A percentile compares a stretch with the other conserved stretches of the same genome.
Conservation (phyloP, 2,797 vertebrate genomes). For the Carapus acus region DNA sequence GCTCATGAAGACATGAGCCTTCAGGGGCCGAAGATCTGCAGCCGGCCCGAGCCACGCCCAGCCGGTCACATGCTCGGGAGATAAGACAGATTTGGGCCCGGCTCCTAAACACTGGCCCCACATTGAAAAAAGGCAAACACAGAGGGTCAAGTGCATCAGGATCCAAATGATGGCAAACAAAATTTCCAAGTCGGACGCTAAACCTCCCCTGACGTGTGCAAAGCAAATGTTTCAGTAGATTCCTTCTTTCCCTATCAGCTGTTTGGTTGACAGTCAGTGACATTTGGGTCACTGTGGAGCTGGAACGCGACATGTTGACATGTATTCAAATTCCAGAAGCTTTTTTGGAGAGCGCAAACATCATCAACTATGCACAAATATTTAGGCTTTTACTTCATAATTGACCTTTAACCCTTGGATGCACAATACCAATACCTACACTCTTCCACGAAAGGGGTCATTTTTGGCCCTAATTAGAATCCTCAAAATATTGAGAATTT, state of each 20-base stretch:
- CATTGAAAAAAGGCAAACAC: too few species aligned
- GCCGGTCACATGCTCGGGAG: conserved; percentile 36
- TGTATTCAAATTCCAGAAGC: conserved; percentile 12
- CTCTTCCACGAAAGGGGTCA: too few species aligned
- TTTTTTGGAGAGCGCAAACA: not conserved
- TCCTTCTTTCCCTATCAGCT: not conserved
- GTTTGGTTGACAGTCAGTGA: not conserved
- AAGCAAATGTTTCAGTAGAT: not conserved
- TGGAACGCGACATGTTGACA: conserved; percentile 3
- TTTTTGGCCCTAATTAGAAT: too few species aligned
- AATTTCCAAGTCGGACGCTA: too few species aligned
- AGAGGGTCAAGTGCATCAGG: not conserved
- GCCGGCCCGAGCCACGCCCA: conserved; percentile 1
- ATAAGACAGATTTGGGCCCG: too few species aligned
- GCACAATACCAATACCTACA: too few species aligned
- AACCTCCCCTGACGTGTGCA: not conserved
- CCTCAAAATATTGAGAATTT: too few species aligned
- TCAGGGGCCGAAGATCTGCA: conserved; percentile 40
- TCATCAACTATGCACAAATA: too few species aligned
- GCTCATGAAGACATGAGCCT: not conserved
- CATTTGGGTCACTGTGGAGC: conserved; percentile 11
- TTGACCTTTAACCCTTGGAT: too few species aligned
- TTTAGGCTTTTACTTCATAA: too few species aligned
- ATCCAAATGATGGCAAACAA: not conserved
- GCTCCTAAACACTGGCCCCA: too few species aligned